Percentiles rank a stretch among this genome's conserved stretches.
These are phyloP conservation scores for Radopholus similis DNA, from an alignment of 1,140 invertebrate species.

Conservation along the genomic window DNA sequence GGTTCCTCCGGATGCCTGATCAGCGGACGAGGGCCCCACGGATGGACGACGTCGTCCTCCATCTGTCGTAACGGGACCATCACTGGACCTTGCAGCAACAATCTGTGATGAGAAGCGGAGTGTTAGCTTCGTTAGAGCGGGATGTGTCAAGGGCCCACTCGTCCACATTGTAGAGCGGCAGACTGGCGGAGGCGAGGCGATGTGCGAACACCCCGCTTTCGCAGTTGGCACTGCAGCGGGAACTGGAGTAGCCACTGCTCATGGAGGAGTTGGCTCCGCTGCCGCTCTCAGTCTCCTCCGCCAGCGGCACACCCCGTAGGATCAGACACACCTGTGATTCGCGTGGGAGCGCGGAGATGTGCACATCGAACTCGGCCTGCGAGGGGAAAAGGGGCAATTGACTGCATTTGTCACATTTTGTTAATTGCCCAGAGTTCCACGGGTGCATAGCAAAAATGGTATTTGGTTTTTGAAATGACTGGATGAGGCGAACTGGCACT, in stretches of 20 bases:
- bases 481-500: not conserved
- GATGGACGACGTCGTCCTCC: constrained; percentile 22
- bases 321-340: constrained; percentile 34
- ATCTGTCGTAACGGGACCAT: constrained; percentile 32
- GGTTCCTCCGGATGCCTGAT: constrained; percentile 27
- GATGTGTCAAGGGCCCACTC: constrained; percentile 10
- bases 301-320: constrained; percentile 18
- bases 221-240: not conserved
- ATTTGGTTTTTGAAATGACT: constrained; percentile 20
- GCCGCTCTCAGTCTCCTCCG: not conserved
- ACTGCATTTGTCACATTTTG: not conserved
- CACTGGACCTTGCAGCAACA: constrained; percentile 39
- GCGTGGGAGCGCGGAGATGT: constrained; percentile 26
- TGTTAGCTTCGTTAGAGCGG: not conserved
- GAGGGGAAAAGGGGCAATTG: not conserved
- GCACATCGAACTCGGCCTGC: constrained; percentile 26
- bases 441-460: constrained; percentile 21
- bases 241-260: not conserved
- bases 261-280: constrained; percentile 9
- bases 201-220: constrained; percentile 8
- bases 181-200: constrained; percentile 21
- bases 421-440: constrained; percentile 31
- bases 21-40: constrained; percentile 43
- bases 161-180: constrained; percentile 34
- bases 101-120: constrained; percentile 23